These are phyloP conservation scores for Acromyrmex heyeri DNA, from an alignment of 1,140 invertebrate species.

Conservation along the genomic window DNA sequence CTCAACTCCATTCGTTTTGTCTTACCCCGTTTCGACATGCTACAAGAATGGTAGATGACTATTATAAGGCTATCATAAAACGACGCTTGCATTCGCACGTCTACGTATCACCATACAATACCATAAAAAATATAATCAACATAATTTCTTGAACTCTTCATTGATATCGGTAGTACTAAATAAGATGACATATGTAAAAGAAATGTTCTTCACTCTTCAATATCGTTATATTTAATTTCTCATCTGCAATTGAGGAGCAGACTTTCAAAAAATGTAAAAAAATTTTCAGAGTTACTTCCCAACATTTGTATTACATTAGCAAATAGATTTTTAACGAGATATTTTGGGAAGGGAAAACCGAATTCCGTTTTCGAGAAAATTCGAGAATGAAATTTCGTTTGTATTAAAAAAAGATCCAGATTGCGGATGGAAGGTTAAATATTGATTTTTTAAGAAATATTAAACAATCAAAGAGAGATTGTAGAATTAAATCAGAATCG, in stretches of 20 bases:
- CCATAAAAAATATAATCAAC: not conserved
- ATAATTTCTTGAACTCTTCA: not conserved
- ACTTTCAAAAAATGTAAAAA: no score
- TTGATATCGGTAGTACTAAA: not conserved
- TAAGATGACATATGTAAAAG: not conserved
- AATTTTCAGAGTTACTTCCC: no score
- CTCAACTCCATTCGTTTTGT: slow-evolving; percentile 9
- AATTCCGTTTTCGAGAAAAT: no score
- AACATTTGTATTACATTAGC: no score
- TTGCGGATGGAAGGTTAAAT: no score
- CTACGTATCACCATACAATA: not conserved
- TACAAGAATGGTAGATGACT: not conserved
- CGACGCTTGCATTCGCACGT: not conserved
- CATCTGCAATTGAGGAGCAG: no score
- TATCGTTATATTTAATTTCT: not conserved
- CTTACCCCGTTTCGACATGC: not conserved
- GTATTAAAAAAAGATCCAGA: no score
- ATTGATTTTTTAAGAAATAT: not conserved
- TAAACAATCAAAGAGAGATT: not conserved
- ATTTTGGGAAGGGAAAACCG: no score
- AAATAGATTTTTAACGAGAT: no score
- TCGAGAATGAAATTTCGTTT: no score
- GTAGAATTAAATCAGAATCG: not conserved
- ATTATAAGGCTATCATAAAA: not conserved
- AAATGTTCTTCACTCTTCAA: not conserved